Base-by-base conservation (phyloP, 2,888 invertebrate species). In the Tinea trinotella region DNA sequence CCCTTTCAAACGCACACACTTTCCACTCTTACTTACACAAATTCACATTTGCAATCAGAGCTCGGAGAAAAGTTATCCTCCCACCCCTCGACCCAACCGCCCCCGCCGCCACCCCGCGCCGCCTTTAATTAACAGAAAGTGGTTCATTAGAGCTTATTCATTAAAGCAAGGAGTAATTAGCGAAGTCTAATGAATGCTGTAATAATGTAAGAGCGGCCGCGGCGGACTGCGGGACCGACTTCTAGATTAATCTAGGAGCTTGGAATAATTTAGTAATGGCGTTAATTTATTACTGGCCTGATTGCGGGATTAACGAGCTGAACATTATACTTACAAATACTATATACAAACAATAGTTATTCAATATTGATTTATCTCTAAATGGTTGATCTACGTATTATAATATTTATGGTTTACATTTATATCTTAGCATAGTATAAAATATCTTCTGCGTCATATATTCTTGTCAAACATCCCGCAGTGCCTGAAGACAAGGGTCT, bases 131-230 rank as follows among this genome's bases (percentile, higher is more conserved):
- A 92, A 92, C 92, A 92, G 91, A 92, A 92, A 92, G 92, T 92
- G 92, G 92, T 92, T 92, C 92, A 92, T 92, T 92, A 92, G 92
- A 91, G 92, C 91, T 92, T 92, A 92, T 92, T 92, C 92, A 92
- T 92, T 92, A 92, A 91, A 92, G 92, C 91, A 91, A 91, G 91
- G 91, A 91, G 92, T 92, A 92, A 92, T 92, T 92, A 92, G 92
- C 91, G 91, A 92, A 91, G 91, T 92, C 91, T 91, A 92, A 91
- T 91, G 91, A 91, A 91, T 91, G 90, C 90, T 89, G 90, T 90
- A 90, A 90, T 91, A 91, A 91, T 91, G 90, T 90, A 90, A 89
- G 83, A 82, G 82, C 79, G 84, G 81, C 81, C 81, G 79, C 80
- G 75, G 74, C 74, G 75, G 83, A 81, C 83, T 80, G 77, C 57